A percentile compares a stretch with the other conserved stretches of the same genome.
phyloP scores from a whole-genome alignment of 2,797 vertebrate species.

The Acipenser oxyrinchus region DNA sequence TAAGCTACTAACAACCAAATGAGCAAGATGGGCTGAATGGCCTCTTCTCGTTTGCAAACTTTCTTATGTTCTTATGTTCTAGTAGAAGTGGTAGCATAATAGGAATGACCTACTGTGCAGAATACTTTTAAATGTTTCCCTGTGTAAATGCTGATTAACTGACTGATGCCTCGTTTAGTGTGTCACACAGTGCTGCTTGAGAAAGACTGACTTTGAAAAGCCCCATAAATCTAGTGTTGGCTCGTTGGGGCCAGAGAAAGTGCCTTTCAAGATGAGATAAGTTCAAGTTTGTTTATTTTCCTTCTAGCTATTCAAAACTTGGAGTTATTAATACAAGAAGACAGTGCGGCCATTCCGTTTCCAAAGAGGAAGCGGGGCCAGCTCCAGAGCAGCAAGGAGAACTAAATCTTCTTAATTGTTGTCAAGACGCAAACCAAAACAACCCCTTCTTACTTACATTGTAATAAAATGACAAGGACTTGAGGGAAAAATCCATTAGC shows the following conservation, averaged over 20 bases:
- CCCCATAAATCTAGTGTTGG: conserved; percentile 39
- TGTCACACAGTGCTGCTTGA: too few relatives aligned
- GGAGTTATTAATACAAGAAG: conserved; percentile 3
- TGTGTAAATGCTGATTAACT: too few relatives aligned
- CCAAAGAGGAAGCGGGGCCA: conserved; percentile 52
- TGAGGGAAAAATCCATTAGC: conserved; percentile 43
- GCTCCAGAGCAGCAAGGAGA: conserved; percentile 40
- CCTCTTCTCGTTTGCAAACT: too few relatives aligned
- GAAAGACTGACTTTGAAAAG: conserved; percentile 20
- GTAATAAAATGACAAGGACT: conserved; percentile 48
- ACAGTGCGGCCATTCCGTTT: conserved; percentile 39
- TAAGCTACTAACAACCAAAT: too few relatives aligned
- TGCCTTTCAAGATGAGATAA: conserved; percentile 34
- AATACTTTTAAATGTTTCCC: too few relatives aligned
- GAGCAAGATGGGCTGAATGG: too few relatives aligned
- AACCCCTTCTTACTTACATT: conserved; percentile 51
- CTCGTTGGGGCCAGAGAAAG: conserved; percentile 22
- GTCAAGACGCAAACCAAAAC: conserved; percentile 65
- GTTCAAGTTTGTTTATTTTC: conserved; percentile 49
- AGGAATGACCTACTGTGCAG: too few relatives aligned
- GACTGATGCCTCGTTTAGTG: too few relatives aligned
- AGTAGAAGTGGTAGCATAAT: too few relatives aligned
- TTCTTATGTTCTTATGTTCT: too few relatives aligned
- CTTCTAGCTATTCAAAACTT: conserved; percentile 28
- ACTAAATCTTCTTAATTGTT: conserved; percentile 61